Evolutionary conservation across 2,797 vertebrate species (phyloP).

Genomic region (Rhinogobio ventralis): DNA sequence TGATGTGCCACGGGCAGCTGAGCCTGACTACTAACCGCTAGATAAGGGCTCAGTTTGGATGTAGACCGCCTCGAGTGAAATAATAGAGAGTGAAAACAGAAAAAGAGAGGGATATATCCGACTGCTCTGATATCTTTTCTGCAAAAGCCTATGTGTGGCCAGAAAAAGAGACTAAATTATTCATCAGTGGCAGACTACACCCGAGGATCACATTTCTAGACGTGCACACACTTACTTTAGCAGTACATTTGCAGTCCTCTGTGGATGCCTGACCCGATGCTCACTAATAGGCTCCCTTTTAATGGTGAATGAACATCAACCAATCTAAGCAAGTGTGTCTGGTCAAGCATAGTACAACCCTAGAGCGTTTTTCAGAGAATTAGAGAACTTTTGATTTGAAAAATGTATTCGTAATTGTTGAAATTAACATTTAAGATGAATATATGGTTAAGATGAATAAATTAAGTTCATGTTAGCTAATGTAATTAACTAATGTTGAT

Average conservation of each 20-base stretch:
- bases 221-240: conserved; percentile 34
- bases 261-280: conserved; percentile 14
- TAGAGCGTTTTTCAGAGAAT: neutral
- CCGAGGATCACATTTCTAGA: conserved; percentile 58
- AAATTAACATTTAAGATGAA: too few species aligned
- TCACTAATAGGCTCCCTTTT: conserved; percentile 26
- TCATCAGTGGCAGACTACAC: conserved; percentile 56
- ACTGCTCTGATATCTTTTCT: conserved; percentile 44
- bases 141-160: conserved; percentile 48
- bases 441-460: too few species aligned
- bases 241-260: conserved; percentile 34
- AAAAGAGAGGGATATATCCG: conserved; percentile 10
- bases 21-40: neutral
- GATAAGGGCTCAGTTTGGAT: conserved; percentile 13
- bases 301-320: conserved; percentile 27
- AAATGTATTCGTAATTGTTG: neutral
- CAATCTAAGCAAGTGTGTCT: conserved; percentile 25
- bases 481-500: neutral
- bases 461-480: neutral
- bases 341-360: conserved; percentile 1
- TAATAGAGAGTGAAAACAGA: conserved; percentile 4
- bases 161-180: conserved; percentile 60
- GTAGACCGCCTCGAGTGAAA: neutral
- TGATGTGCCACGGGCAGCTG: neutral
- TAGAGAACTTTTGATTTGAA: neutral